Base-by-base conservation (phyloP, 2,797 vertebrate species). In the Siniperca scherzeri region DNA sequence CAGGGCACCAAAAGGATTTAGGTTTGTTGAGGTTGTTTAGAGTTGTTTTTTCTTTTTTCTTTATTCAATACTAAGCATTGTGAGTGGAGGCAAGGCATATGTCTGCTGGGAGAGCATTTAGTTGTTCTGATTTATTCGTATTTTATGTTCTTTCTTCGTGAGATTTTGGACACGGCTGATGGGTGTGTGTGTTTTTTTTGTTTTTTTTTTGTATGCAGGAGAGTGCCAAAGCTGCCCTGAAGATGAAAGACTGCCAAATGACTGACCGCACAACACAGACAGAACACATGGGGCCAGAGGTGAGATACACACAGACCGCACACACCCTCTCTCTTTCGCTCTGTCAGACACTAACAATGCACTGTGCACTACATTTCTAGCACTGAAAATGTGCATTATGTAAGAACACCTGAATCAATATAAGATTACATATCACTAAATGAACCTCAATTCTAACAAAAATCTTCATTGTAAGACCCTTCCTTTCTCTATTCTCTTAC, bases 181-280 rank as follows among this genome's bases (percentile, higher is more conserved):
- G 87, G 30, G 14, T 67, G 73, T 89, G 76, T 88, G 71, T 87
- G 2, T 27, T 27, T 27, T 27, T 2, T 27, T 30, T 42, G 2
- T 42, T 81, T 90, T 92, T 91, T 69, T 88, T 92, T 86, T 90
- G 80, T 94, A 93, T 95, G 66, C 95, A 99, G 98, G 98, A 97
- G 86, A 97, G 96, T 91, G 94, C 96, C 87, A 96, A 94, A 89
- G 95, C 96, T 92, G 95, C 97, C 87, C 97, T 97, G 95, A 97
- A 95, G 94, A 88, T 95, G 85, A 95, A 96, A 94, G 94, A 94
- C 91, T 91, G 95, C 95, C 97, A 97, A 93, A 97, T 96, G 95
- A 96, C 96, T 92, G 98, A 99, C 95, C 98, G 96, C 93, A 96
- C 96, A 87, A 99, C 98, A 0, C 98, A 99, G 96, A 99, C 98